Conservation (phyloP, 2,888 invertebrate genomes). For the Callosobruchus maculatus region DNA sequence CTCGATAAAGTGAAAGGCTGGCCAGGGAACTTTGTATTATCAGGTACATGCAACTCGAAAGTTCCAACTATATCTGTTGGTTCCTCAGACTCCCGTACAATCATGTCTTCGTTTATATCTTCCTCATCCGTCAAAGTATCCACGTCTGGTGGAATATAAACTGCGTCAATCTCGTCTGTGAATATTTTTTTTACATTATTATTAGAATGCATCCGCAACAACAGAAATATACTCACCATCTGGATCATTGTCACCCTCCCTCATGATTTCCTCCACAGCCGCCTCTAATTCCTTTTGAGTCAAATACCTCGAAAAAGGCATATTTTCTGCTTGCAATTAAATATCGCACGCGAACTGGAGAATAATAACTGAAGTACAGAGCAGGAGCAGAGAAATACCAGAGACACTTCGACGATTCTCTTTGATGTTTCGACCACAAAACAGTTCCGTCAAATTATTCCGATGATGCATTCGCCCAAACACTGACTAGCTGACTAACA, state of each 20-base stretch:
- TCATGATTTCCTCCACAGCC: slow-evolving; percentile 9
- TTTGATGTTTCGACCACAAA: slow-evolving; percentile 5
- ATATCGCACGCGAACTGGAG: too few relatives aligned
- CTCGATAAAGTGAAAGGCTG: slow-evolving; percentile 4
- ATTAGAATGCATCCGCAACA: too few relatives aligned
- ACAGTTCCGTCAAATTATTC: too few relatives aligned
- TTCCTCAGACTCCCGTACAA: slow-evolving; percentile 11
- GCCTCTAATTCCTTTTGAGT: slow-evolving; percentile 14
- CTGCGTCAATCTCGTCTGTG: slow-evolving; percentile 35
- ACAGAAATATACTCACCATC: background rate
- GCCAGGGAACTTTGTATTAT: slow-evolving; percentile 6
- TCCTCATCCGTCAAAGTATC: slow-evolving; percentile 23
- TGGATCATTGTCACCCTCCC: background rate
- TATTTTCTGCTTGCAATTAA: background rate
- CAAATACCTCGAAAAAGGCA: slow-evolving; percentile 6
- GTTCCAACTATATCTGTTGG: slow-evolving; percentile 21
- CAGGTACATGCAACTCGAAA: slow-evolving; percentile 18
- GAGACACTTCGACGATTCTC: background rate
- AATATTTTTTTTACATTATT: background rate
- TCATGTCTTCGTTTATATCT: slow-evolving; percentile 14
- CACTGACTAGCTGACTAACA: too few relatives aligned
- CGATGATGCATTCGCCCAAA: too few relatives aligned
- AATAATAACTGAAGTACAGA: slow-evolving; percentile 5
- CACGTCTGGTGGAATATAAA: slow-evolving; percentile 28
- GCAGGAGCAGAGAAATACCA: slow-evolving; percentile 1